Percentiles rank a stretch among this genome's conserved stretches.
Evolutionary conservation across 2,113 vertebrate genomes (phyloP).

Genomic region (Tichodroma muraria): DNA sequence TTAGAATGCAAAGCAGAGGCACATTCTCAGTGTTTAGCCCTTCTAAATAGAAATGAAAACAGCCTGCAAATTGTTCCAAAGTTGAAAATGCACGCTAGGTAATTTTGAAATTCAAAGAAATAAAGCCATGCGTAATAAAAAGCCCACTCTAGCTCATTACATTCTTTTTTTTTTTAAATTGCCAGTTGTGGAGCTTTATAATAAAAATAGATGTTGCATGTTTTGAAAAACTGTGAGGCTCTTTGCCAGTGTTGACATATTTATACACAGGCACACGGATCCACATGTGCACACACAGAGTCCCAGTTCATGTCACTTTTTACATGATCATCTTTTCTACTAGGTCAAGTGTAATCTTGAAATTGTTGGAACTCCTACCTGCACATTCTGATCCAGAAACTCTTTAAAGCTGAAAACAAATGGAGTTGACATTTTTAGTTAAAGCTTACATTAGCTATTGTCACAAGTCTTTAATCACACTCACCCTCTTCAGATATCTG

Average conservation of each 20-base stretch:
- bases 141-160: slow-evolving; percentile 45
- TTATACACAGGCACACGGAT: neutral
- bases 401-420: slow-evolving; percentile 55
- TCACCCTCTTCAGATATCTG: slow-evolving; percentile 31
- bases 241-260: neutral
- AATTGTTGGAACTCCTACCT: slow-evolving; percentile 49
- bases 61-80: slow-evolving; percentile 69
- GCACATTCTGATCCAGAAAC: slow-evolving; percentile 15
- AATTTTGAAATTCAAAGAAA: slow-evolving; percentile 72
- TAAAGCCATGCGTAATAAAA: slow-evolving; percentile 69
- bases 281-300: neutral
- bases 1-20: slow-evolving; percentile 73
- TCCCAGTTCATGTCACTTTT: slow-evolving; percentile 30
- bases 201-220: slow-evolving; percentile 56
- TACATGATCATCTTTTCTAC: slow-evolving; percentile 21
- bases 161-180: slow-evolving; percentile 12
- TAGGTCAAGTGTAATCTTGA: slow-evolving; percentile 59
- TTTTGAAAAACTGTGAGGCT: slow-evolving; percentile 15
- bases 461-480: slow-evolving; percentile 51
- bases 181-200: slow-evolving; percentile 48
- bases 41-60: slow-evolving; percentile 74
- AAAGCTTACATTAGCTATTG: slow-evolving; percentile 61
- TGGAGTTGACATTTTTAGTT: slow-evolving; percentile 62
- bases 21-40: slow-evolving; percentile 60
- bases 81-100: slow-evolving; percentile 68